These are phyloP conservation scores for Gymnarchus niloticus DNA, from an alignment of 2,113 vertebrate genomes.

Conservation along the genomic window DNA sequence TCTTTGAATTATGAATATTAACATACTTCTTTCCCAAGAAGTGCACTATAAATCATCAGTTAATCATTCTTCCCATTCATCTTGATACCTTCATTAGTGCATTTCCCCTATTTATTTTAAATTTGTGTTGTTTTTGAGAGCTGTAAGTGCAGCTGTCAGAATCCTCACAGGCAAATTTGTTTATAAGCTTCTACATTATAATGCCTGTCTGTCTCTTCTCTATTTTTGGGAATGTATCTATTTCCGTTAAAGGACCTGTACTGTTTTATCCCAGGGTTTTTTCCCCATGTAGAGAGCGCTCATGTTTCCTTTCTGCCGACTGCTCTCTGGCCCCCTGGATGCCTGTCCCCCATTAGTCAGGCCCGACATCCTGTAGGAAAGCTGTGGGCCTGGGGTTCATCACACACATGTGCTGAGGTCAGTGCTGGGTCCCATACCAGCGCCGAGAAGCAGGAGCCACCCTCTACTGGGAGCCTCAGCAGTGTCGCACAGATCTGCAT, in stretches of 20 bases:
- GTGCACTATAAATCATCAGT: not conserved
- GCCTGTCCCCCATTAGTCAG: not conserved
- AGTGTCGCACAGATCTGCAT: not conserved
- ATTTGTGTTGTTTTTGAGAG: not conserved
- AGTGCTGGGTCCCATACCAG: not conserved
- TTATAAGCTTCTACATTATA: not conserved
- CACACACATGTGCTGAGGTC: conserved; percentile 42
- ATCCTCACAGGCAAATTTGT: not conserved
- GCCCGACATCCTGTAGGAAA: conserved; percentile 45
- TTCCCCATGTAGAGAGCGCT: not conserved
- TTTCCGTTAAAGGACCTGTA: not conserved
- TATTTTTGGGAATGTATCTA: conserved; percentile 4
- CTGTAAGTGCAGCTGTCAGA: not conserved
- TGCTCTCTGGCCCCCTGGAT: not conserved
- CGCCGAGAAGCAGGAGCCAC: not conserved
- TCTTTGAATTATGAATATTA: not conserved
- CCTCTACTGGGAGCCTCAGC: not conserved
- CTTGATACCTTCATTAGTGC: not conserved
- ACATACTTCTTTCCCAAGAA: not conserved
- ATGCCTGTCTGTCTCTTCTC: not conserved
- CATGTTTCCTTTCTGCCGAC: not conserved
- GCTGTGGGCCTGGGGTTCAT: conserved; percentile 40
- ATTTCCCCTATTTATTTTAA: not conserved
- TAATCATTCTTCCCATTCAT: not conserved
- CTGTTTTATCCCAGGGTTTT: not conserved